A percentile compares a stretch with the other conserved stretches of the same genome.
Conservation (phyloP, 2,113 vertebrate genomes). For the Sphyrna mokarran region DNA sequence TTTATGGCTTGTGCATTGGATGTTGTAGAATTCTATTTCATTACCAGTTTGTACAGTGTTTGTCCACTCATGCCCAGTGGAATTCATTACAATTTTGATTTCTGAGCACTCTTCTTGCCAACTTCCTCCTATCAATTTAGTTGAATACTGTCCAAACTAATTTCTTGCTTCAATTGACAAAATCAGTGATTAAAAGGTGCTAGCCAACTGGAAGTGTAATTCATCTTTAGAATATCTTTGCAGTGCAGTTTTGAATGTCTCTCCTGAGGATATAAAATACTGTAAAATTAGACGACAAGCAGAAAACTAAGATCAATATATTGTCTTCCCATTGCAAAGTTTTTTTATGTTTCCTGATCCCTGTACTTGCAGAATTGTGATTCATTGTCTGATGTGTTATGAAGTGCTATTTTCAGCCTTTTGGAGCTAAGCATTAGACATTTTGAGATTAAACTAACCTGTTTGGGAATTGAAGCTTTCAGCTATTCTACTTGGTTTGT, state of each 20-base stretch:
- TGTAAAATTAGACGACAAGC: neutral
- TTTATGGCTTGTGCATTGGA: neutral
- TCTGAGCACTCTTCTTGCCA: neutral
- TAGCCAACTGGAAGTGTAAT: neutral
- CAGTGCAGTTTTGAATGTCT: conserved; percentile 5
- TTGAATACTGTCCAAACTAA: conserved; percentile 1
- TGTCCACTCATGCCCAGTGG: neutral
- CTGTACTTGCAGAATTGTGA: neutral
- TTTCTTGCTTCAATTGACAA: conserved; percentile 28
- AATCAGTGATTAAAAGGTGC: neutral
- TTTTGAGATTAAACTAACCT: neutral
- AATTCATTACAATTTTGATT: neutral
- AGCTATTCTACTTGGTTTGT: neutral
- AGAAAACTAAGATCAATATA: neutral
- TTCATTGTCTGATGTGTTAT: neutral
- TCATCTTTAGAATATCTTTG: neutral
- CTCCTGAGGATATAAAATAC: neutral
- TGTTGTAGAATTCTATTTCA: neutral
- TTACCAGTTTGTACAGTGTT: neutral
- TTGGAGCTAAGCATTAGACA: neutral
- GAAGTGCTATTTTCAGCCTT: neutral
- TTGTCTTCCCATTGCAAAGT: neutral
- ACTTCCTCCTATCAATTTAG: neutral
- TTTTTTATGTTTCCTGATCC: neutral
- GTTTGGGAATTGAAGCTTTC: neutral